Percentiles rank a stretch among this genome's conserved stretches.
phyloP scores from a whole-genome alignment of 2,888 invertebrate genomes.

The Apocheima hispidaria region DNA sequence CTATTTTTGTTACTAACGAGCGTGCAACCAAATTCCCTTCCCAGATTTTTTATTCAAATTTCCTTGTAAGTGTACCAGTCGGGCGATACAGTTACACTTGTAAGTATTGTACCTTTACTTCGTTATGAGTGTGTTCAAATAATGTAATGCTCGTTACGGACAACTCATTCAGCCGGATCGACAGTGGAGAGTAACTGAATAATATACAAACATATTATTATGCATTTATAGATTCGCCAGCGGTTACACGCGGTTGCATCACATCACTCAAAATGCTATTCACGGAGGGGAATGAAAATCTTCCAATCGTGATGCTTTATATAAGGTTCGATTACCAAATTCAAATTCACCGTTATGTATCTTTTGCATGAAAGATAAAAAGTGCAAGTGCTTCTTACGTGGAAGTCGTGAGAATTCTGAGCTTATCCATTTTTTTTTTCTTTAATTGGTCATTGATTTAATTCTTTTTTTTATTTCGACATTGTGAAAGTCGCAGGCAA shows the following conservation, averaged over 20 bases:
- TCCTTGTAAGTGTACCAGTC: too few species aligned
- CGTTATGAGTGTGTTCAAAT: neutral
- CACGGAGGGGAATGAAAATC: too few species aligned
- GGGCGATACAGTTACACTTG: too few species aligned
- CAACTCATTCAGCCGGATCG: conserved; percentile 18
- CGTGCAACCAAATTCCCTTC: too few species aligned
- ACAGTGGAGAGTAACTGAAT: conserved; percentile 21
- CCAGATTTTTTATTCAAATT: too few species aligned
- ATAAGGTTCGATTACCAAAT: conserved; percentile 4
- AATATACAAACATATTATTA: conserved; percentile 27
- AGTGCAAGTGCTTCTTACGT: conserved; percentile 5
- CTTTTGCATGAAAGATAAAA: conserved; percentile 5
- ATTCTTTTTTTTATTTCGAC: too few species aligned
- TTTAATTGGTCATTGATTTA: too few species aligned
- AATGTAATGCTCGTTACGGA: conserved; percentile 15
- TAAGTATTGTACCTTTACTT: too few species aligned
- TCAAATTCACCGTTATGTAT: conserved; percentile 4
- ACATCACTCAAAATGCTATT: neutral
- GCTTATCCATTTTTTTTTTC: neutral
- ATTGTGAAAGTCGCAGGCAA: too few species aligned
- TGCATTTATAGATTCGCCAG: conserved; percentile 14
- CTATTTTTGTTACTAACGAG: too few species aligned
- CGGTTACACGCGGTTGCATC: neutral
- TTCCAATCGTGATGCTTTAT: too few species aligned
- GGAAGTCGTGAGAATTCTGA: neutral